Percentiles rank a stretch among this genome's conserved stretches.
Conservation (phyloP, 2,797 vertebrate species). For the Macropus fuliginosus region DNA sequence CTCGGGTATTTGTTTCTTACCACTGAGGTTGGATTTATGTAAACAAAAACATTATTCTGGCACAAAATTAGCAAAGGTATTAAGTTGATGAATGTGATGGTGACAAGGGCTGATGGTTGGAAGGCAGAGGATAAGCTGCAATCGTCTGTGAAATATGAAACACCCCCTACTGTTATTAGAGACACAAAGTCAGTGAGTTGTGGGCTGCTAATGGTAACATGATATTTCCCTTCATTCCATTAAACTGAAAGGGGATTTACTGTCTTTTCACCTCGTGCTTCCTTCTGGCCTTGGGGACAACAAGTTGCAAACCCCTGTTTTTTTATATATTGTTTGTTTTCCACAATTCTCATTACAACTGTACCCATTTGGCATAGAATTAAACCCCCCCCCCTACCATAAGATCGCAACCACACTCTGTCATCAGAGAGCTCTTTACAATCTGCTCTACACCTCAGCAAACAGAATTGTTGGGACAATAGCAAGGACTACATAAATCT, state of each 20-base stretch:
- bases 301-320: constrained; percentile 35
- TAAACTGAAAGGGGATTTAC: constrained; percentile 72
- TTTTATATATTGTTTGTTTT: constrained; percentile 46
- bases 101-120: not conserved
- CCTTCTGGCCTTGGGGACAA: constrained; percentile 58
- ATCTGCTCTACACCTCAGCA: constrained; percentile 47
- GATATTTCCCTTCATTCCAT: constrained; percentile 65
- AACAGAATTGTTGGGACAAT: constrained; percentile 13
- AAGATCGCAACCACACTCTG: constrained; percentile 53
- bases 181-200: constrained; percentile 53
- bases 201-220: constrained; percentile 19
- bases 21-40: constrained; percentile 66
- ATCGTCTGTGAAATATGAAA: constrained; percentile 54
- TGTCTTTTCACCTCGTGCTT: constrained; percentile 69
- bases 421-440: constrained; percentile 69
- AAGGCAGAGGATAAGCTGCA: not conserved
- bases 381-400: constrained; percentile 71
- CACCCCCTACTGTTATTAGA: constrained; percentile 38
- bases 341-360: constrained; percentile 72
- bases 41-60: constrained; percentile 80
- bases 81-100: constrained; percentile 64
- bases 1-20: constrained; percentile 59
- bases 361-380: constrained; percentile 78
- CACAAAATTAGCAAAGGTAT: constrained; percentile 78
- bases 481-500: constrained; percentile 66